Evolutionary conservation across 2,888 invertebrate genomes (phyloP).

Genomic region (Xanthorhoe designata): DNA sequence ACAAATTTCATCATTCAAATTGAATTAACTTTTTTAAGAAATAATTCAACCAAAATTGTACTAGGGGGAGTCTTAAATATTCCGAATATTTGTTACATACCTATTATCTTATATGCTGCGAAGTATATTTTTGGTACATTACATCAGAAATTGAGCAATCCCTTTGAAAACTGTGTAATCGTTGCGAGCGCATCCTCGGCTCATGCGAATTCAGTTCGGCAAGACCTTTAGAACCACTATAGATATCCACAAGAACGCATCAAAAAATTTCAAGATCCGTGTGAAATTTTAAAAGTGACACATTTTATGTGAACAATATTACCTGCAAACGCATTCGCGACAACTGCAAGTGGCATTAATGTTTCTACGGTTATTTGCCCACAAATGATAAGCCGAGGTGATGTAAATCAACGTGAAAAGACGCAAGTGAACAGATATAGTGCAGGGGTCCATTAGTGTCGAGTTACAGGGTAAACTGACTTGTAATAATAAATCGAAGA

Average conservation of each 20-base stretch:
- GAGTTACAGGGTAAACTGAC: slow-evolving; percentile 34
- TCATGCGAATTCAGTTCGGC: slow-evolving; percentile 13
- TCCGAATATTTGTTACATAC: too few relatives aligned
- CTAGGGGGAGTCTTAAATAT: too few relatives aligned
- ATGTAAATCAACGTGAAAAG: slow-evolving; percentile 41
- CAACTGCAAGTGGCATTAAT: slow-evolving; percentile 30
- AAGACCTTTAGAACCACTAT: slow-evolving; percentile 19
- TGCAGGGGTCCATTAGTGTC: slow-evolving; percentile 70
- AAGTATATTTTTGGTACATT: slow-evolving; percentile 1
- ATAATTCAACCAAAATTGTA: neutral
- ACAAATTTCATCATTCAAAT: slow-evolving; percentile 29
- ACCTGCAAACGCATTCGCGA: slow-evolving; percentile 33
- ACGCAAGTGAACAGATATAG: slow-evolving; percentile 41
- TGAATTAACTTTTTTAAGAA: neutral
- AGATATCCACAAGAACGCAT: slow-evolving; percentile 21
- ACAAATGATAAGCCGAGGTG: slow-evolving; percentile 41
- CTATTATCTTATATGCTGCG: neutral
- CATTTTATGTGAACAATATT: slow-evolving; percentile 15
- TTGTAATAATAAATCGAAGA: neutral
- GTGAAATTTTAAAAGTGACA: slow-evolving; percentile 8
- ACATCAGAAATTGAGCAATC: slow-evolving; percentile 23
- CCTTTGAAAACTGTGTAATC: slow-evolving; percentile 47
- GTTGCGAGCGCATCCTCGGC: slow-evolving; percentile 47
- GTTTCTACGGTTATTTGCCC: slow-evolving; percentile 38
- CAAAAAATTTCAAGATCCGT: neutral